Conservation (phyloP, 2,797 vertebrate genomes). For the Falco concolor region DNA sequence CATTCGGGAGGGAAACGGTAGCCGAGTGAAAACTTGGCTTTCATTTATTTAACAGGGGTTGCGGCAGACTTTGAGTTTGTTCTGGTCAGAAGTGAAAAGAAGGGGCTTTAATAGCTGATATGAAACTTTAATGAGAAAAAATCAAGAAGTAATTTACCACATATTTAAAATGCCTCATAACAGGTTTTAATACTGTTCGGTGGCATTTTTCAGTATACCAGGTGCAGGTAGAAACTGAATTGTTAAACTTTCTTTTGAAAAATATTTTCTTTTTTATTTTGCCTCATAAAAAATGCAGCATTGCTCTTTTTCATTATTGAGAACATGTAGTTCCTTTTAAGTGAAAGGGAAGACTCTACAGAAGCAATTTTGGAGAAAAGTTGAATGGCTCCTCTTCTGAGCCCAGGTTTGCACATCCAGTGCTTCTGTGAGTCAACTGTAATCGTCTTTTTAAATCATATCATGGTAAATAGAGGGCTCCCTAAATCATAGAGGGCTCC, state of each 20-base stretch:
- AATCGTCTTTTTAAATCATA: neutral
- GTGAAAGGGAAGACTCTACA: slow-evolving; percentile 1
- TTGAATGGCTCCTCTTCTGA: neutral
- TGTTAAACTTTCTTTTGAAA: slow-evolving; percentile 20
- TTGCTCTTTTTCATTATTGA: slow-evolving; percentile 54
- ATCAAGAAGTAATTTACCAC: slow-evolving; percentile 2
- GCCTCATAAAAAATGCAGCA: slow-evolving; percentile 44
- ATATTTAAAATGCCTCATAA: neutral
- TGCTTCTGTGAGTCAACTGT: neutral
- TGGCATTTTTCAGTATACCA: neutral
- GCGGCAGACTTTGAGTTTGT: neutral
- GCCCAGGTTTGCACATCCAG: neutral
- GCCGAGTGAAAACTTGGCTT: neutral
- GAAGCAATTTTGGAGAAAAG: slow-evolving; percentile 2
- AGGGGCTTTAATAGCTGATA: neutral
- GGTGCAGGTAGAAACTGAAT: neutral
- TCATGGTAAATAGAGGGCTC: neutral
- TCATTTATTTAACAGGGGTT: neutral
- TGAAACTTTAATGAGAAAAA: slow-evolving; percentile 41
- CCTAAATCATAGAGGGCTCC: neutral
- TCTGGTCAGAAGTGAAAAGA: slow-evolving; percentile 2
- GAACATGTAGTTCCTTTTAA: slow-evolving; percentile 20
- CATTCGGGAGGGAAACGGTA: neutral
- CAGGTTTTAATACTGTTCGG: neutral
- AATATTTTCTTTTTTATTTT: neutral